phyloP scores from a whole-genome alignment of 2,888 invertebrate genomes.

The Camponotus fellah region DNA sequence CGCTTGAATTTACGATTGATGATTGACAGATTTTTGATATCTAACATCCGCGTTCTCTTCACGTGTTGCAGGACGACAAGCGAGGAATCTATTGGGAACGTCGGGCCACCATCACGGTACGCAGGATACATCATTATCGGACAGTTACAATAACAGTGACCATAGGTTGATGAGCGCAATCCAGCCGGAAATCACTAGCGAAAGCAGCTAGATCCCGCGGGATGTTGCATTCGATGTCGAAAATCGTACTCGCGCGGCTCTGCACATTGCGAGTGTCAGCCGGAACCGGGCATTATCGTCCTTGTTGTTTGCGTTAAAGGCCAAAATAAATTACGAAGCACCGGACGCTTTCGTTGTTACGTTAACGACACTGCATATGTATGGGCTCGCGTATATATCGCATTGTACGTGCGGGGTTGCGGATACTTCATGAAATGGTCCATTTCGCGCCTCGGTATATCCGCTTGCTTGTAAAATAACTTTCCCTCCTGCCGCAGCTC shows the following conservation, averaged over 20 bases:
- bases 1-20: neutral
- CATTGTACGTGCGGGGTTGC: neutral
- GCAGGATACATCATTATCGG: constrained; percentile 74
- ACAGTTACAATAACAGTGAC: constrained; percentile 77
- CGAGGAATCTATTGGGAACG: constrained; percentile 79
- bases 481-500: constrained; percentile 24
- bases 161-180: constrained; percentile 56
- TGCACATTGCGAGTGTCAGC: constrained; percentile 43
- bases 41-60: constrained; percentile 12
- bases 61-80: constrained; percentile 79
- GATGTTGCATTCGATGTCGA: constrained; percentile 62
- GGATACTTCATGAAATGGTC: constrained; percentile 64
- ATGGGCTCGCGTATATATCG: constrained; percentile 29
- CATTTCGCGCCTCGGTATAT: constrained; percentile 64
- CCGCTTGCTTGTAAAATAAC: constrained; percentile 67
- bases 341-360: constrained; percentile 64
- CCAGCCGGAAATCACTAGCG: constrained; percentile 62
- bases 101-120: constrained; percentile 79
- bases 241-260: constrained; percentile 62
- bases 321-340: constrained; percentile 69
- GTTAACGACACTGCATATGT: constrained; percentile 66
- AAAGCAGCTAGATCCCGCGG: constrained; percentile 60
- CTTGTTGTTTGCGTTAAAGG: constrained; percentile 70
- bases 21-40: neutral
- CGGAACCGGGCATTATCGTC: constrained; percentile 57